Conservation (phyloP, 2,888 invertebrate species). For the Sarcophaga caerulescens region DNA sequence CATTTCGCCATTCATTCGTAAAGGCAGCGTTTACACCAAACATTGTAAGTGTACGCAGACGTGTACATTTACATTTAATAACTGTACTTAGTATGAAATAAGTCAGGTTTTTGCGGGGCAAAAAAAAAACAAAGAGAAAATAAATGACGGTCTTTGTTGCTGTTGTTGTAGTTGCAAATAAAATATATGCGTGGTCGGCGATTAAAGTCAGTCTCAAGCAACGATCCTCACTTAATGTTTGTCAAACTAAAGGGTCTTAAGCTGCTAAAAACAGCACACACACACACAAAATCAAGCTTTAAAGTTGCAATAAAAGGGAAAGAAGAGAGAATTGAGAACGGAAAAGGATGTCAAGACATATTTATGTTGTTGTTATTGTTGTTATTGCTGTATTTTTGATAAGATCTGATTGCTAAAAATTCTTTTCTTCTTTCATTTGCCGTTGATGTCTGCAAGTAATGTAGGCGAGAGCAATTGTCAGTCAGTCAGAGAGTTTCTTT, state of each 20-base stretch:
- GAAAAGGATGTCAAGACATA: slow-evolving; percentile 68
- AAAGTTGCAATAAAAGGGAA: slow-evolving; percentile 12
- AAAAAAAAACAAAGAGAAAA: background rate
- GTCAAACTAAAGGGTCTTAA: slow-evolving; percentile 56
- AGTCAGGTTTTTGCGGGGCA: background rate
- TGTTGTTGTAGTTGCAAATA: background rate
- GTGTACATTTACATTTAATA: slow-evolving; percentile 34
- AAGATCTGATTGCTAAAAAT: slow-evolving; percentile 54
- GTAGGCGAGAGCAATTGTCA: slow-evolving; percentile 42
- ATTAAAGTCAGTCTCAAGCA: background rate
- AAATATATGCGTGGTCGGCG: too few species aligned
- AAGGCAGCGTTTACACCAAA: background rate
- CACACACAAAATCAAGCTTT: slow-evolving; percentile 12
- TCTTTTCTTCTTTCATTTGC: slow-evolving; percentile 38
- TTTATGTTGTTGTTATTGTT: slow-evolving; percentile 36
- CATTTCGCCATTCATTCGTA: background rate
- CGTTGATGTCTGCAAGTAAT: slow-evolving; percentile 12
- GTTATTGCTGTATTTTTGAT: slow-evolving; percentile 33
- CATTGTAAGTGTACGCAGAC: background rate
- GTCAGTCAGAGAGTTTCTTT: slow-evolving; percentile 20
- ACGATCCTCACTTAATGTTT: slow-evolving; percentile 12
- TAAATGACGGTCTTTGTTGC: background rate
- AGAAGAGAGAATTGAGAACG: slow-evolving; percentile 55
- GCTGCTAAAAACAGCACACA: slow-evolving; percentile 8
- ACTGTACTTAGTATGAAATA: slow-evolving; percentile 57